Evolutionary conservation across 2,888 invertebrate species (phyloP), one percentile per base, ranked within the genome.

Genomic region (Epirrhoe alternata): DNA sequence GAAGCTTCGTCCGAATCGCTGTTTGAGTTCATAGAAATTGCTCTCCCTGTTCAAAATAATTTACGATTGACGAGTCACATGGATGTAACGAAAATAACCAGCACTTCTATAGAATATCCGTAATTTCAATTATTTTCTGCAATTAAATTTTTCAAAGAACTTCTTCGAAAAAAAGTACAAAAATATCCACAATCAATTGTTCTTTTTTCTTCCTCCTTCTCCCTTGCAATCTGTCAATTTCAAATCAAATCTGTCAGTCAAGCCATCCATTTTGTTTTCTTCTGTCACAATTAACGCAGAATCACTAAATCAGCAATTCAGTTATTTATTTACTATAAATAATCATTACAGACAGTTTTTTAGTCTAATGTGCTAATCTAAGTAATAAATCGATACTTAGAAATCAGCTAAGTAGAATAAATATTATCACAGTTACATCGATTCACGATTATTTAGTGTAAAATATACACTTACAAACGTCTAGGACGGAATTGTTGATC

Each of bases 1-100:
- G 93, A 93, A 94, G 93, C 93, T 92, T 92, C 93, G 92, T 90
- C 93, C 88, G 89, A 86, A 87, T 92, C 90, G 86, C 92, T 90
- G 88, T 92, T 91, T 76, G 93, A 87, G 93, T 92, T 94, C 93
- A 94, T 94, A 93, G 93, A 93, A 93, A 90, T 82, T 87, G 80
- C 80, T 87, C 76, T 83, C 71, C 57, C 73, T 79, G 82, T 79
- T 80, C 81, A 84, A 84, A 85, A 79, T 80, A 86, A 82, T 81
- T 79, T 50, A 78, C 83, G 83, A 83, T 76, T 74, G 73, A 74
- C 70, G 75, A 78, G 78, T 78, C 80, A 83, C 80, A 85, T 82
- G 86, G 86, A 87, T 84, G 17, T 50, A 81, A 76, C 68, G 76
- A 73, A 65, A 74, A 81, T 66, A 74, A 73, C 68, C 70, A 77